Evolutionary conservation across 2,888 invertebrate species (phyloP).

Genomic region (Habrosyne pyritoides): DNA sequence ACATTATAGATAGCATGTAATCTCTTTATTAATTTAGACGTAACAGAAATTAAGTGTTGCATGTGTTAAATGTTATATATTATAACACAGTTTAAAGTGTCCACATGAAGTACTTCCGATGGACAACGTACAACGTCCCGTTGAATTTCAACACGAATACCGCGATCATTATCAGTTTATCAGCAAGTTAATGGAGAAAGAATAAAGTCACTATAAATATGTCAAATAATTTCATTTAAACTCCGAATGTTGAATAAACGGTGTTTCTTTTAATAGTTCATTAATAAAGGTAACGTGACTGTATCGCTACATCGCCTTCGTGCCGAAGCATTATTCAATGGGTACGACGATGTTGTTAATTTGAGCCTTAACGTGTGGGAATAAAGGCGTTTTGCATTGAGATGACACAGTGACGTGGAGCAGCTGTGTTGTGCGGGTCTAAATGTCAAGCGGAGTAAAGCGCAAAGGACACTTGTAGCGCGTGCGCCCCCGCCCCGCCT

Average conservation of each 20-base stretch:
- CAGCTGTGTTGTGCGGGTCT: conserved; percentile 3
- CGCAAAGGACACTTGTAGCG: conserved; percentile 21
- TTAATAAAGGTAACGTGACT: conserved; percentile 33
- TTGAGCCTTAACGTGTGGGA: background rate
- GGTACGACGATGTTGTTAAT: background rate
- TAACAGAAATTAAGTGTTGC: background rate
- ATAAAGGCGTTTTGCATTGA: background rate
- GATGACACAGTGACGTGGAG: background rate
- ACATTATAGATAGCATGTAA: background rate
- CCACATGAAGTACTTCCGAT: background rate
- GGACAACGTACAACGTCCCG: background rate
- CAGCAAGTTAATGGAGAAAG: background rate
- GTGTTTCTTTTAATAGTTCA: conserved; percentile 9
- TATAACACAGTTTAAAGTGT: background rate
- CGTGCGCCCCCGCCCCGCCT: conserved; percentile 10
- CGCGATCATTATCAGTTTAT: background rate
- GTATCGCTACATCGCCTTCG: conserved; percentile 23
- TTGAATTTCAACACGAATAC: background rate
- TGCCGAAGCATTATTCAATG: conserved; percentile 9
- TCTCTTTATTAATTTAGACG: conserved; percentile 3
- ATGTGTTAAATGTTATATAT: background rate
- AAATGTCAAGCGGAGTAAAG: conserved; percentile 25
- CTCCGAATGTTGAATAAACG: conserved; percentile 1
- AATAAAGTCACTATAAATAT: conserved; percentile 1
- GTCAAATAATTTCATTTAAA: conserved; percentile 5